Base-by-base conservation (phyloP, 2,797 vertebrate species). In the Adelosebastes latens region DNA sequence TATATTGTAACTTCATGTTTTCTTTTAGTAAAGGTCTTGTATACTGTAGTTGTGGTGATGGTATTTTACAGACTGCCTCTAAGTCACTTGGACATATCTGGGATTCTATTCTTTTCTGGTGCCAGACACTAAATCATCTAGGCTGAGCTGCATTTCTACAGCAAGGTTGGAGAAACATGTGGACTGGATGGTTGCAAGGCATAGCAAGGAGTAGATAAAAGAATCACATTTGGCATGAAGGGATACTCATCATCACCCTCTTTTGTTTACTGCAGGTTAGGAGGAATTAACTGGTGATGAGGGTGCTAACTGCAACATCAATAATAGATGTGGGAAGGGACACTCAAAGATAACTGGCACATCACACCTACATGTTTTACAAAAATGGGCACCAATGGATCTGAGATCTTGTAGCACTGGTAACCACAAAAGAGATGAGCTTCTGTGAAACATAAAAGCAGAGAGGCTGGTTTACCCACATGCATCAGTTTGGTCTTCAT, bases 331-430 rank as follows among this genome's bases (percentile, higher is more conserved):
- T 80, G 32, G 55, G 63, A 76, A 27, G 69, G n/a, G 20, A 18
- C 61, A 81, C 59, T 59, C 42, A 81, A 56, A 80, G 59, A 75
- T 59, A 71, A 75, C 16, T 20, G 55, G 8, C 64, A 70, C 64
- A 62, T 63, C 49, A 56, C 72, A 64, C 65, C 56, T 72, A 67
- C 73, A 27, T 66, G 11, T 64, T 69, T 73, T 27, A 18, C 18
- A 64, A 20, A 4, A 58, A 42, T 25, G 55, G n/a, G 25, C 16
- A 55, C 25, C n/a, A 70, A 11, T 64, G 31, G 14, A 32, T 78
- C 4, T 39, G 18, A 32, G 29, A 67, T 67, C 8, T 72, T n/a
- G 24, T 18, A 6, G n/a, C 22, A 53, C 0, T 24, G 39, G 39
- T 24, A 63, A 62, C 59, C 29, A 56, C 29, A 27, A 42, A 72